Evolutionary conservation across 2,797 vertebrate genomes (phyloP).

Genomic region (Takifugu ocellatus): DNA sequence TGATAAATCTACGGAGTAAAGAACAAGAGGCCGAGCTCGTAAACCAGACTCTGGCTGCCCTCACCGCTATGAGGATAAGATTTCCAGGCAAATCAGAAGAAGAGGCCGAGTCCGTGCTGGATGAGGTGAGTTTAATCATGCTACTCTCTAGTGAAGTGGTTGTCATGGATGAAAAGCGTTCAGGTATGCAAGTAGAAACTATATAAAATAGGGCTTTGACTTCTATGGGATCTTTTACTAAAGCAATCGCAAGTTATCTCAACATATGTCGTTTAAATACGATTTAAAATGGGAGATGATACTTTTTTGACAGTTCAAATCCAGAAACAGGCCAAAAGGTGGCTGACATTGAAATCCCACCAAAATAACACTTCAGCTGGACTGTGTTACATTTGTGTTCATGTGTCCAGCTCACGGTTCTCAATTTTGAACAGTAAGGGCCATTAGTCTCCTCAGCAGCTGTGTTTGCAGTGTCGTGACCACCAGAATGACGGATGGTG

Average conservation of each 20-base stretch:
- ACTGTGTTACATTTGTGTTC: conserved; percentile 18
- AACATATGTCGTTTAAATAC: background rate
- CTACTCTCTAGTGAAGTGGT: too few relatives aligned
- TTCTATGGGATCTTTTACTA: background rate
- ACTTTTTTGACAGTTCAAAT: background rate
- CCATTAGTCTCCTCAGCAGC: conserved; percentile 23
- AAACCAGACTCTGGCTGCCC: conserved; percentile 86
- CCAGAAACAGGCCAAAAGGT: background rate
- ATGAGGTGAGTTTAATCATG: conserved; percentile 80
- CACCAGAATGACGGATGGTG: conserved; percentile 11
- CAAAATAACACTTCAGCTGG: conserved; percentile 16
- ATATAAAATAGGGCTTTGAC: too few relatives aligned
- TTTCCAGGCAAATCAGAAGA: conserved; percentile 94
- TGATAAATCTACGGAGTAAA: conserved; percentile 84
- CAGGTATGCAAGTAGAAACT: background rate
- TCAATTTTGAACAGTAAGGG: conserved; percentile 25
- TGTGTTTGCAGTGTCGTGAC: conserved; percentile 30
- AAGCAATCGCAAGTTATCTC: background rate
- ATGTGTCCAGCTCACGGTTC: conserved; percentile 11
- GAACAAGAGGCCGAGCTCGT: conserved; percentile 89
- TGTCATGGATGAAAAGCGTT: background rate
- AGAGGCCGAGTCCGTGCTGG: conserved; percentile 88
- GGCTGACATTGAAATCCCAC: conserved; percentile 30
- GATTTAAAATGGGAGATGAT: background rate
- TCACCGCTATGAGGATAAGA: conserved; percentile 91